Percentiles rank a stretch among this genome's conserved stretches.
phyloP scores from a whole-genome alignment of 2,888 invertebrate genomes.

The Amorpha juglandis region DNA sequence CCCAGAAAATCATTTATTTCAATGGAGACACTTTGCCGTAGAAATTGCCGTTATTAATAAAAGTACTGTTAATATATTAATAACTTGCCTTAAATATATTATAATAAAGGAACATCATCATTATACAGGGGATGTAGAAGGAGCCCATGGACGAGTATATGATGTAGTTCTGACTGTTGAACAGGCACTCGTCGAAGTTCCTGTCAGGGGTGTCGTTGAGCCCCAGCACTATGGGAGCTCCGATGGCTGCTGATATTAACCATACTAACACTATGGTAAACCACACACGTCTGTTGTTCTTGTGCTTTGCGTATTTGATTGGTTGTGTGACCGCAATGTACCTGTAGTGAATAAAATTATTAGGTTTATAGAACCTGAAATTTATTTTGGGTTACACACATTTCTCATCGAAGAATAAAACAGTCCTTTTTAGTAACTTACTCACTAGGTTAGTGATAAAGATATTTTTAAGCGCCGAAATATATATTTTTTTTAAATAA shows the following conservation, averaged over 20 bases:
- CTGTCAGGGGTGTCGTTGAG: conserved; percentile 96
- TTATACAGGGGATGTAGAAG: conserved; percentile 99
- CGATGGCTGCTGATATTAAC: conserved; percentile 96
- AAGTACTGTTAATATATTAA: neutral
- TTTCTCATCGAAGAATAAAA: too few species aligned
- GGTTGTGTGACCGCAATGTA: conserved; percentile 99
- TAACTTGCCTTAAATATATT: conserved; percentile 95
- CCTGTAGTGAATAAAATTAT: conserved; percentile 79
- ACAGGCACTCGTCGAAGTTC: conserved; percentile 93
- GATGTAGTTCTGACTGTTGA: conserved; percentile 99
- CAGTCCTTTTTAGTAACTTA: too few species aligned
- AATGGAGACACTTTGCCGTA: too few species aligned
- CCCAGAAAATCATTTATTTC: too few species aligned
- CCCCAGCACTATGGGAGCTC: conserved; percentile 97
- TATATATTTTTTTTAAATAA: too few species aligned
- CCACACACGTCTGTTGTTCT: conserved; percentile 97
- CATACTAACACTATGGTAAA: conserved; percentile 97
- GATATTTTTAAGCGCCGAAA: too few species aligned
- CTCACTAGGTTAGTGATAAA: too few species aligned
- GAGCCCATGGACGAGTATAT: conserved; percentile 99
- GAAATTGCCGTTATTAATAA: too few species aligned
- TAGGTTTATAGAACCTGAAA: too few species aligned
- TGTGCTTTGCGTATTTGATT: conserved; percentile 99
- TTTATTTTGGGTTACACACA: too few species aligned
- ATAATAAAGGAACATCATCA: conserved; percentile 99